Evolutionary conservation across 2,113 vertebrate genomes (phyloP).

Genomic region (Oreotrochilus melanogaster): DNA sequence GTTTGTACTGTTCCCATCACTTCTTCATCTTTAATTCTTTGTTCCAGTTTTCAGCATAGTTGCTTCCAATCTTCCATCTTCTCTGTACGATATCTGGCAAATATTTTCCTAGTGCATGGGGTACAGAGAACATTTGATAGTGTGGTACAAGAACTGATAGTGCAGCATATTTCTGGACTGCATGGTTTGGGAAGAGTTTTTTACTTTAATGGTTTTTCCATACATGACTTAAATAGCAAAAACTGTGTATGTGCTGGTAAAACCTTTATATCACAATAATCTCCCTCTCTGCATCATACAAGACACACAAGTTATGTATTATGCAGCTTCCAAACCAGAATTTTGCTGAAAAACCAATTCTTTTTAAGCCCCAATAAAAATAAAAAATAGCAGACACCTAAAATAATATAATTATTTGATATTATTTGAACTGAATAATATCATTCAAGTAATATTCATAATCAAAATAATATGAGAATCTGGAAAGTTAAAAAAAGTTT

Average conservation of each 20-base stretch:
- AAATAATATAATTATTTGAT: neutral
- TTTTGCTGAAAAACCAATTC: neutral
- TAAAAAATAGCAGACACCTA: neutral
- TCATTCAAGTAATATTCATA: neutral
- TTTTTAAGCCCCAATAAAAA: neutral
- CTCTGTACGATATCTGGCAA: neutral
- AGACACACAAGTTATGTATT: neutral
- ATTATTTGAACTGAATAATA: neutral
- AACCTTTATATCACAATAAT: neutral
- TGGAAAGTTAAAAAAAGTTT: neutral
- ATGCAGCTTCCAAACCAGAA: neutral
- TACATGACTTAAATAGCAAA: neutral
- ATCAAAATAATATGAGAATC: neutral
- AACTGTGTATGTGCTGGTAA: neutral
- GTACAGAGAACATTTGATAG: neutral
- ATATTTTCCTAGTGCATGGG: neutral
- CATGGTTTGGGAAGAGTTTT: neutral
- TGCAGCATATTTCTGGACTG: neutral
- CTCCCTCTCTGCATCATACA: neutral
- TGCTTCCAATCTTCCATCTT: neutral
- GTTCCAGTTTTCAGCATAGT: neutral
- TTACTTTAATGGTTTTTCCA: neutral
- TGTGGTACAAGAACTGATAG: neutral
- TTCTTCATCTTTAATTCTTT: conserved; percentile 16
- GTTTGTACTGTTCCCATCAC: neutral